Evolutionary conservation across 2,113 vertebrate species (phyloP), one percentile per base, ranked within the genome.

Genomic region (Phalacrocorax carbo): DNA sequence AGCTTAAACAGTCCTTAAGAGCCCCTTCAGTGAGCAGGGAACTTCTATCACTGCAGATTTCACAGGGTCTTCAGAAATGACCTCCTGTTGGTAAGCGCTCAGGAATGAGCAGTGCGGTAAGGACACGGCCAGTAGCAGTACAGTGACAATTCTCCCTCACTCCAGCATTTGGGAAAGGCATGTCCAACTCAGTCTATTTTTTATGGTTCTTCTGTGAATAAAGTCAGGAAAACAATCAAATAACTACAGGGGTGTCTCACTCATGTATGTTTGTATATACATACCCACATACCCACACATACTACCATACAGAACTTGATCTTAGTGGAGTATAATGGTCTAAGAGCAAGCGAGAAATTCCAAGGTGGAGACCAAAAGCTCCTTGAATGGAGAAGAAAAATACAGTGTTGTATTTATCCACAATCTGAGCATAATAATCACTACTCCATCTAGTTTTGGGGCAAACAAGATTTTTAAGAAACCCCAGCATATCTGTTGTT

Each of bases 241-340:
- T 48, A 62, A 48, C 34, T 21, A 48, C 32, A 62, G 36, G 20
- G 75, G 79, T 42, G 16, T 46, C 42, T 79, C 52, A 22, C 5
- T 64, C 17, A 2, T 9, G 8, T 48, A 71, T 7, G 6, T 51
- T 65, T 83, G 27, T 32, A 65, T 6, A 40, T 15, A 44, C 20
- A 52, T 34, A 19, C 5, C 34, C 34, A 10, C 58, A 54, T 20
- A 44, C 10, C 18, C 25, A 78, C 30, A 42, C 3, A 10, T 9
- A 5, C 25, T 5, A 0, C 38, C 25, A 8, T 1, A 22, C 0
- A 34, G 48, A 83, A 32, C 21, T 13, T 88, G 46, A 76, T 12
- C 29, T 29, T n/a, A 12, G 71, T 29, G 32, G 38, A 82, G 13
- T 3, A 88, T 13, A 82, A 44, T 32, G 20, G 44, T 20, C 54